Evolutionary conservation across 1,140 invertebrate genomes (phyloP), one percentile per base, ranked within the genome.

Genomic region (Pararge aegeria): DNA sequence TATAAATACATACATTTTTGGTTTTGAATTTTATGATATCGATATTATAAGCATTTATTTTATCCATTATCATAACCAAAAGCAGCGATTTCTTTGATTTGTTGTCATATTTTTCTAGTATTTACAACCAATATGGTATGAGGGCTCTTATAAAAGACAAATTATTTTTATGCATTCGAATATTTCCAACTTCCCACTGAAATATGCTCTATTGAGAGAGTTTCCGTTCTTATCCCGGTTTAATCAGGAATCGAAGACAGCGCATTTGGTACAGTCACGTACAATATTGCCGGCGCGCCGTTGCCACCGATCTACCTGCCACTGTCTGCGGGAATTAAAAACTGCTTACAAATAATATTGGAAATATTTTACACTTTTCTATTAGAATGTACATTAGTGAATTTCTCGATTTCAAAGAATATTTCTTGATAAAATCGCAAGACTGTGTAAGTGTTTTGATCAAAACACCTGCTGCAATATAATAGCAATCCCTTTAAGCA

Each of bases 261-360:
- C 64, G 50, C 56, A 48, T 55, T 66, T 52, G 56, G 68, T 71
- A 69, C 61, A 68, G 68, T 75, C 74, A 79, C 74, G 76, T 79
- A 79, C 71, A 70, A 75, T 70, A 79, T 79, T 79, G 73, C 76
- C 46, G 55, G 54, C 64, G 50, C 62, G 55, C 63, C 64, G 49
- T 66, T 63, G 38, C 52, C 20, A 40, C 50, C 61, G 55, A 56
- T 55, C 40, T 56, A 65, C 63, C 63, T 59, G 57, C 46, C 53
- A 51, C 46, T 42, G 55, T 51, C 15, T 46, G 55, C 55, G 20
- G 34, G 55, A 50, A 58, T 58, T 50, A 58, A 58, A 56, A 56
- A 56, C n/a, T 18, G 44, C 55, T 56, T 48, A 34, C 44, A 48
- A 49, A 40, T 18, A 40, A 56, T 55, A 56, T 56, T 16, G 44